Evolutionary conservation across 2,888 invertebrate genomes (phyloP), one percentile per base, ranked within the genome.

Genomic region (Seladonia tumulorum): DNA sequence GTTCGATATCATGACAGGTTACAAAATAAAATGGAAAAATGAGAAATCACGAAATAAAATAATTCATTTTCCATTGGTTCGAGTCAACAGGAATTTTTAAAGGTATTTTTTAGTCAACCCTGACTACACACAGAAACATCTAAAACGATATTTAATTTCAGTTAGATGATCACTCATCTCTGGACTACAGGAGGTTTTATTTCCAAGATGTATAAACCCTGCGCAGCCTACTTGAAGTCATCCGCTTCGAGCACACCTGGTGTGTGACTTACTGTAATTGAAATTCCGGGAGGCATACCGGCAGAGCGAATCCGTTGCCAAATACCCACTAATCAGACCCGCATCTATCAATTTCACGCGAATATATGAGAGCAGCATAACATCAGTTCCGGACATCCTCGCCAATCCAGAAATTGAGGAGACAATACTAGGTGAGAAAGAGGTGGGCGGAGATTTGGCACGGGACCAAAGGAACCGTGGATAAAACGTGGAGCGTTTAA

Each of bases 381-480:
- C 39, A 70, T 39, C 39, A n/a, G 35, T 68, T n/a, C 39, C 22
- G 68, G 68, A 39, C 35, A 42, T 60, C 68, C 53, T 22, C 68
- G 22, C 14, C 18, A n/a, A 14, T 47, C 18, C 29, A 29, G 66
- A 39, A 60, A 78, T 81, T 53, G 86, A 63, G 60, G 18, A 8
- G 72, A 47, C 76, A 49, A 12, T 22, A 25, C 10, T 68, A 25
- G 47, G 29, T 22, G 63, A 45, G 79, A 75, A 80, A 74, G 86
- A 85, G 68, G 29, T 42, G 42, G 25, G 71, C 8, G n/a, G 25
- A 47, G 49, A 29, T 25, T 76, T 82, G 86, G 82, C 86, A 76
- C 45, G 57, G 45, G 35, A 14, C 79, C 86, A 77, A 83, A 25
- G 10, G 25, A 71, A 42, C 35, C 22, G 8, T 42, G 84, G 68